Evolutionary conservation across 2,113 vertebrate genomes (phyloP), one percentile per base, ranked within the genome.

Genomic region (Chrysemys picta): DNA sequence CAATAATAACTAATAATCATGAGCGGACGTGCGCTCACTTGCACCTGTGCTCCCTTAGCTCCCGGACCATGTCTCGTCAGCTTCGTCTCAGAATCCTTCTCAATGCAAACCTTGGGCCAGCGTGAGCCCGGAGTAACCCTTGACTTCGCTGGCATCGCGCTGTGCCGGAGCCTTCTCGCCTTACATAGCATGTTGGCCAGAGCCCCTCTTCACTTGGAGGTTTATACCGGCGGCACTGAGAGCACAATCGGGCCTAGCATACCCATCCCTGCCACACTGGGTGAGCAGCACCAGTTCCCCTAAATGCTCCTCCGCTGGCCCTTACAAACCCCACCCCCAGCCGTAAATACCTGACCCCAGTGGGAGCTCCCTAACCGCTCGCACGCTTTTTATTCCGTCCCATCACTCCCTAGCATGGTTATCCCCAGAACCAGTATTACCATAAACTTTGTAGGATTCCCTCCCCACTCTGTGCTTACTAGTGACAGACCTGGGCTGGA

Each of bases 291-390:
- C 38, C 38, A 27, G 6, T 14, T 47, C 21, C n/a, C 69, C 69
- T 42, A 75, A 42, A 75, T 24, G 17, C 31, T 31, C 62, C 14
- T n/a, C 16, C 8, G 1, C 10, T 29, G 25, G 13, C 12, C 45
- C 76, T 17, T 29, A 1, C 2, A 0, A 1, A 0, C 3, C 52
- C 45, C 31, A 12, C 72, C 4, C 0, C 31, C 78, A 82, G 45
- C 13, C 19, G 1, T 21, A 5, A 0, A 81, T 31, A 50, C 8
- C 8, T 17, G 13, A 82, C 80, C 82, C 82, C 57, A 4, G 35
- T 8, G 80, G 88, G 72, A 93, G 22, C 8, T 29, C 42, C 42
- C 72, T 45, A 27, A 24, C n/a, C 24, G 42, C 42, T 45, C 65
- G 35, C 65, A 69, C 35, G 6, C 35, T 25, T 76, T 47, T 45